A percentile compares a stretch with the other conserved stretches of the same genome.
These are phyloP conservation scores for Rhincodon typus DNA, from an alignment of 2,797 vertebrate species.

Conservation along the genomic window DNA sequence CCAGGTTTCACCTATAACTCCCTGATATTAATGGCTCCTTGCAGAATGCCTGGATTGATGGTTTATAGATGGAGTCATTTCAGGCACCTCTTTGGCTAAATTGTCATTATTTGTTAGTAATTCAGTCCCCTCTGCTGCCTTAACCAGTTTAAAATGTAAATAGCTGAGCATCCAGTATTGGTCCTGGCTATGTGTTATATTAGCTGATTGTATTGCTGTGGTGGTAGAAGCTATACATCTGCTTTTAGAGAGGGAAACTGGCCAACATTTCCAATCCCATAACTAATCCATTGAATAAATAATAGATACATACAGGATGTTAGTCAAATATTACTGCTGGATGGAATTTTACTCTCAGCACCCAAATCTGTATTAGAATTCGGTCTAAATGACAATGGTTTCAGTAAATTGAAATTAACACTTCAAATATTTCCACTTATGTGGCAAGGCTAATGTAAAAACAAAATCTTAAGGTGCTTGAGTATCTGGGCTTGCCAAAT, in stretches of 20 bases:
- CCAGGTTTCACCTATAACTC: not conserved
- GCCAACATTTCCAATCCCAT: not conserved
- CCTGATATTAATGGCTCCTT: not conserved
- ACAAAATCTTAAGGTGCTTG: not conserved
- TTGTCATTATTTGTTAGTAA: not conserved
- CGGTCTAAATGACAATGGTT: not conserved
- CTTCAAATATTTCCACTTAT: not conserved
- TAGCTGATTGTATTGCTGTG: not conserved
- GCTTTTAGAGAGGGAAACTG: not conserved
- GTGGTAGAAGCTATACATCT: not conserved
- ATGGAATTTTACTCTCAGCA: slow-evolving; percentile 8
- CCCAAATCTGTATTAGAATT: not conserved
- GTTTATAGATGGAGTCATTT: not conserved
- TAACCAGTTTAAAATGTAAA: not conserved
- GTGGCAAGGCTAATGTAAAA: not conserved
- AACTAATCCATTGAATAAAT: not conserved
- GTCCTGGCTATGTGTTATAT: not conserved
- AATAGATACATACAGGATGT: not conserved
- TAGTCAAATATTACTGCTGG: not conserved
- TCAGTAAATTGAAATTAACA: not conserved
- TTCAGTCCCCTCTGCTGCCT: not conserved
- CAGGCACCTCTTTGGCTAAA: not conserved
- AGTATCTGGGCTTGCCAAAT: not conserved
- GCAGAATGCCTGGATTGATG: not conserved
- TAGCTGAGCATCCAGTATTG: not conserved